Base-by-base conservation (phyloP, 2,888 invertebrate species). In the Eupeodes luniger region DNA sequence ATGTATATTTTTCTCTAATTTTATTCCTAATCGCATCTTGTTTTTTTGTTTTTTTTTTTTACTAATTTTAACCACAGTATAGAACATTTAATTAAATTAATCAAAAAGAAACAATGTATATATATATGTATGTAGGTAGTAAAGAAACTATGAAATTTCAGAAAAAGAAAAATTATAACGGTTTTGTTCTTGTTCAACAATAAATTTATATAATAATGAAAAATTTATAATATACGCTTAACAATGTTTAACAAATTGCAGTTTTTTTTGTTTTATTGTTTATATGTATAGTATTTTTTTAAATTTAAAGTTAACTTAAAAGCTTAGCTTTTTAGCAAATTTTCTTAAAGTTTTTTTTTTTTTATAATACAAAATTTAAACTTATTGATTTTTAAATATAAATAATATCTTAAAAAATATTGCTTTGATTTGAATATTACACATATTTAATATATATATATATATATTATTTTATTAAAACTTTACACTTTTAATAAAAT, bases 401-500 rank as follows among this genome's bases (percentile, higher is more conserved):
- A 88, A 84, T 84, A 84, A 81, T 84, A 72, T 78, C 84, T 88
- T 84, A 84, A 84, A 78, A 81, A 84, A 84, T 84, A 88, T 88
- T 88, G 84, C 84, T 84, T 88, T 84, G 88, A 84, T 88, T 84
- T 74, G 81, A 84, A 84, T 84, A 72, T 84, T 70, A 70, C 51
- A 72, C 57, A 69, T 72, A 64, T 59, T 51, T 16, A 57, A 72
- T 59, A 66, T 69, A 12, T 49, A 27, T 69, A 12, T 49, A 27
- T 51, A 59, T 59, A 49, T 76, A 76, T 49, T 9, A 67, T 84
- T 83, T 77, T 40, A 78, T 86, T 77, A 47, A 82, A 66, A 69
- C 34, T 84, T 81, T 83, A 83, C 66, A 76, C 66, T 82, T 86
- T 79, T 55, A 47, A 66, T 64, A 51, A 69, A 64, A 79, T 40